phyloP scores from a whole-genome alignment of 1,140 invertebrate genomes.

The Drosophila repleta region DNA sequence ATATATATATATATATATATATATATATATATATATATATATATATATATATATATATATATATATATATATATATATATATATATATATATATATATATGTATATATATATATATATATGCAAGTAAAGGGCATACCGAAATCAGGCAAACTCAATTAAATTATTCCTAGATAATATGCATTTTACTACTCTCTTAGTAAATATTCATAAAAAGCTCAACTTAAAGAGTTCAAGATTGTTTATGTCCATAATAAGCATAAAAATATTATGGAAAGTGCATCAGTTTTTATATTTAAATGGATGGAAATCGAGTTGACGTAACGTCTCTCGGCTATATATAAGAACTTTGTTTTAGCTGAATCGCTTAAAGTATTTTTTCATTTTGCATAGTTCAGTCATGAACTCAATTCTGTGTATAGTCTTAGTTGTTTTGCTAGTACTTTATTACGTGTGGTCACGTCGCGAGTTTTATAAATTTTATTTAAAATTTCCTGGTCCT shows the following conservation, averaged over 20 bases:
- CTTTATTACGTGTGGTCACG: neutral
- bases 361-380: neutral
- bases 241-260: neutral
- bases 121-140: too few relatives aligned
- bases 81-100: too few relatives aligned
- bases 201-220: neutral
- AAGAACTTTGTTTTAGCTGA: neutral
- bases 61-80: too few relatives aligned
- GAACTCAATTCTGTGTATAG: neutral
- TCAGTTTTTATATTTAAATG: neutral
- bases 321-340: neutral
- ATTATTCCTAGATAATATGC: too few relatives aligned
- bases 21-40: too few relatives aligned
- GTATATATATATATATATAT: too few relatives aligned
- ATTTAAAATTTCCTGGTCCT: neutral
- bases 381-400: neutral
- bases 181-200: too few relatives aligned
- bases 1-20: too few relatives aligned
- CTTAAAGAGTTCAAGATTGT: neutral
- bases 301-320: too few relatives aligned
- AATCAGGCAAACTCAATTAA: too few relatives aligned
- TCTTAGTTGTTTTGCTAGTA: neutral
- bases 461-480: conserved; percentile 9
- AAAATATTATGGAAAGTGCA: neutral
- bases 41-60: too few relatives aligned